Percentiles rank a stretch among this genome's conserved stretches.
Conservation (phyloP, 2,113 vertebrate genomes). For the Chloropsis cyanopogon region DNA sequence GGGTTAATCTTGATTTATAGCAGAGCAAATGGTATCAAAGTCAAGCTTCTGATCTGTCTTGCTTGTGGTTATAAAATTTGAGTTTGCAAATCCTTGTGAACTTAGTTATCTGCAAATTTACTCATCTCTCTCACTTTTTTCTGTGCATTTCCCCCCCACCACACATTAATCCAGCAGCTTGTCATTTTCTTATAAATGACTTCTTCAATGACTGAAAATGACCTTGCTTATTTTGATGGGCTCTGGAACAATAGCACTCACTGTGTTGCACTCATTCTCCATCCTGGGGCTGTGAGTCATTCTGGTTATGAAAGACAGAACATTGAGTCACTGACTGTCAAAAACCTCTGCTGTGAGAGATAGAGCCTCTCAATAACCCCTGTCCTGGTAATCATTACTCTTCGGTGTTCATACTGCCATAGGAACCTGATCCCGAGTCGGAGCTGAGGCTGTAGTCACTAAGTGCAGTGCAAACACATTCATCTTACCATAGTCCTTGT, state of each 20-base stretch:
- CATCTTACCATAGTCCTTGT: not conserved
- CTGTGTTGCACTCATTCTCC: constrained; percentile 14
- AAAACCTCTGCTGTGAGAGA: constrained; percentile 16
- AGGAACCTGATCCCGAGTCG: not conserved
- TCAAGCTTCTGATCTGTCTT: not conserved
- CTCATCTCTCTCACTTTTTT: not conserved
- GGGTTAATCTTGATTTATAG: constrained; percentile 28
- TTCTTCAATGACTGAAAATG: constrained; percentile 11
- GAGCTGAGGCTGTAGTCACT: not conserved
- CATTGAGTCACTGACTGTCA: constrained; percentile 49
- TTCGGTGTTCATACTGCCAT: not conserved
- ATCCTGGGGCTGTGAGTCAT: constrained; percentile 56
- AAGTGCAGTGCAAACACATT: not conserved
- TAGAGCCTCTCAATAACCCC: constrained; percentile 9
- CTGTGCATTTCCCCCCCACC: not conserved
- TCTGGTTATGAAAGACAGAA: constrained; percentile 48
- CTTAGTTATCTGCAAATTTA: constrained; percentile 13
- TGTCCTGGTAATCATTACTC: constrained; percentile 20
- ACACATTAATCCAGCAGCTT: not conserved
- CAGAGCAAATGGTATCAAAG: constrained; percentile 26
- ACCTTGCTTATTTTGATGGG: constrained; percentile 56
- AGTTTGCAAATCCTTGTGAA: not conserved
- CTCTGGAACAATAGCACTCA: constrained; percentile 33
- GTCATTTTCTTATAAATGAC: not conserved
- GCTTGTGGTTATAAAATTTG: not conserved